These are phyloP conservation scores for Druceiella hillmani DNA, from an alignment of 2,888 invertebrate species.

Conservation along the genomic window DNA sequence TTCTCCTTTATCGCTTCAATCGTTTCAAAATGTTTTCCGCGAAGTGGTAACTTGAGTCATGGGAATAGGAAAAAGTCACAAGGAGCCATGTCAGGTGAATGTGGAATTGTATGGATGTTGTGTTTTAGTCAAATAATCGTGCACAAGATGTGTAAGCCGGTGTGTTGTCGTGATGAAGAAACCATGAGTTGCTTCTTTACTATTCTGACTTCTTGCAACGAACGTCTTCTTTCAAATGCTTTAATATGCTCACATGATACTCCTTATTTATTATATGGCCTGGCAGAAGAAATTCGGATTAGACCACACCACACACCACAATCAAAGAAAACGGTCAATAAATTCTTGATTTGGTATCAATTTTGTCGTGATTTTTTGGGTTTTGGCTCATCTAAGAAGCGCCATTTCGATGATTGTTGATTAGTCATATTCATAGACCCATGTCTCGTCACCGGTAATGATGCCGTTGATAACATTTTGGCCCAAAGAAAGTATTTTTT, in stretches of 20 bases:
- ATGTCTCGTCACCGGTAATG: not conserved
- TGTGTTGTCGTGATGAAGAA: not conserved
- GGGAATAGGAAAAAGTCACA: too few relatives aligned
- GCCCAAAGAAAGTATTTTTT: not conserved
- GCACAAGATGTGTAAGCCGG: not conserved
- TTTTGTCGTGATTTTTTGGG: too few relatives aligned
- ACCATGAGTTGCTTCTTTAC: slow-evolving; percentile 1
- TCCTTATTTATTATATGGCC: too few relatives aligned
- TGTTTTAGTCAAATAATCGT: not conserved
- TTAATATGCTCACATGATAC: too few relatives aligned
- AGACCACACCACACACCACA: too few relatives aligned
- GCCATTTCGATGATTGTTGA: too few relatives aligned
- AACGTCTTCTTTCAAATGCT: too few relatives aligned
- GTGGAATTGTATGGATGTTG: not conserved
- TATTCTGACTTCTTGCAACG: too few relatives aligned
- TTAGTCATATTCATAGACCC: slow-evolving; percentile 1
- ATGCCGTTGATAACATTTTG: not conserved
- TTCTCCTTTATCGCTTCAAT: slow-evolving; percentile 1
- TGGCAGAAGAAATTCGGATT: too few relatives aligned
- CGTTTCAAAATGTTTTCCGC: not conserved
- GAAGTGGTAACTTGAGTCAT: too few relatives aligned
- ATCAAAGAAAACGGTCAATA: not conserved
- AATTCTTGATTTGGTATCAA: not conserved
- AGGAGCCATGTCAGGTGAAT: not conserved
- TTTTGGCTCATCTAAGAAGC: too few relatives aligned